A percentile compares a stretch with the other conserved stretches of the same genome.
phyloP scores from a whole-genome alignment of 2,888 invertebrate genomes.

The Galeruca laticollis region DNA sequence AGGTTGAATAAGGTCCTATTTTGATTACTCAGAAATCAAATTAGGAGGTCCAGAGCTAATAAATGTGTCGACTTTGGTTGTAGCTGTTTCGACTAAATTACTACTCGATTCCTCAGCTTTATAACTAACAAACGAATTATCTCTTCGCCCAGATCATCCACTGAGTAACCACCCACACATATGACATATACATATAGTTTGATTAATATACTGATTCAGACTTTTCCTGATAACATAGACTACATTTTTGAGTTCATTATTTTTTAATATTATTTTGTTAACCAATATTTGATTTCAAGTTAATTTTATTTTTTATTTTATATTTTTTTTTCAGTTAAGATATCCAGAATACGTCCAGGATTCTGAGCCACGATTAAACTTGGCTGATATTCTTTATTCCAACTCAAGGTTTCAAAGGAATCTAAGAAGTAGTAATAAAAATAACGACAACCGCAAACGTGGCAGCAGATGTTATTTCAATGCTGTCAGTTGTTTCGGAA shows the following conservation, averaged over 20 bases:
- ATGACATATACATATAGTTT: too few relatives aligned
- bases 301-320: neutral
- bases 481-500: conserved; percentile 32
- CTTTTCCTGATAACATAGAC: too few relatives aligned
- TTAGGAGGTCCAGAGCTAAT: too few relatives aligned
- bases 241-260: neutral
- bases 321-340: conserved; percentile 21
- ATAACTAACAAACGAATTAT: too few relatives aligned
- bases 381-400: conserved; percentile 19
- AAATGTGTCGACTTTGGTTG: too few relatives aligned
- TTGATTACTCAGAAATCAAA: too few relatives aligned
- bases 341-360: conserved; percentile 18
- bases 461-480: conserved; percentile 31
- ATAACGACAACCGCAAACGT: conserved; percentile 22
- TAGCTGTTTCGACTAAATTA: too few relatives aligned
- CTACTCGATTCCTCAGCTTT: too few relatives aligned
- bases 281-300: neutral
- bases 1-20: too few relatives aligned
- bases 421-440: conserved; percentile 16
- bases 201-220: too few relatives aligned
- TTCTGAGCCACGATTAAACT: conserved; percentile 5
- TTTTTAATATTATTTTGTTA: neutral
- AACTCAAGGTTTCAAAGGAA: conserved; percentile 13
- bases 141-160: too few relatives aligned
- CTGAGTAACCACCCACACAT: too few relatives aligned